phyloP scores from a whole-genome alignment of 2,888 invertebrate species.

The Oscheius myriophilus region DNA sequence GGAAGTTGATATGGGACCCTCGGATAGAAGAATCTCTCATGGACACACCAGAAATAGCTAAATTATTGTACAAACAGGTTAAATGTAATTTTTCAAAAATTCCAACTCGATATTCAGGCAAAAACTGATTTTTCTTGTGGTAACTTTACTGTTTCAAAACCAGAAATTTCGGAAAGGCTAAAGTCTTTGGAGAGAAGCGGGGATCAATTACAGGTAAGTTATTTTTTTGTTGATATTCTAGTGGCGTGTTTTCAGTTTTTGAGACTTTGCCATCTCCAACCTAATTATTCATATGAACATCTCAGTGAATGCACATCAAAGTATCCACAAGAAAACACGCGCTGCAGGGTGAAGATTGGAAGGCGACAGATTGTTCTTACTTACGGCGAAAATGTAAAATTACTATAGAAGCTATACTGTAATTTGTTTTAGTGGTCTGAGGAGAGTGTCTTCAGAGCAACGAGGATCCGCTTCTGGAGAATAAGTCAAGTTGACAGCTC shows the following conservation, averaged over 20 bases:
- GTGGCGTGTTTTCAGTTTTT: conserved; percentile 80
- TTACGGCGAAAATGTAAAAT: conserved; percentile 33
- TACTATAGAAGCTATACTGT: conserved; percentile 72
- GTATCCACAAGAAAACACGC: conserved; percentile 35
- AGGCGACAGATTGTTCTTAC: conserved; percentile 59
- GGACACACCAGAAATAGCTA: conserved; percentile 49
- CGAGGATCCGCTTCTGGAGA: conserved; percentile 95
- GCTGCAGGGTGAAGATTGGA: conserved; percentile 83
- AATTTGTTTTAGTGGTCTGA: conserved; percentile 70
- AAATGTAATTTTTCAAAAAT: conserved; percentile 1
- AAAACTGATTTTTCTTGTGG: conserved; percentile 28
- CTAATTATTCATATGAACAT: conserved; percentile 88
- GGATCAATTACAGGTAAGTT: conserved; percentile 34
- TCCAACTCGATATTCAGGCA: conserved; percentile 30
- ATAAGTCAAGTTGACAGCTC: conserved; percentile 74
- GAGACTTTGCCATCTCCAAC: conserved; percentile 83
- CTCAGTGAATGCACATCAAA: conserved; percentile 75
- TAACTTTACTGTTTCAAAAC: conserved; percentile 6
- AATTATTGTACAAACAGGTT: conserved; percentile 60
- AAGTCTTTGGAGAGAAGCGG: conserved; percentile 33
- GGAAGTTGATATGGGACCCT: conserved; percentile 63
- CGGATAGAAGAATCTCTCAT: conserved; percentile 55
- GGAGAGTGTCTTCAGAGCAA: conserved; percentile 90
- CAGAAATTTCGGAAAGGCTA: conserved; percentile 35
- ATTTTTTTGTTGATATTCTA: neutral